Evolutionary conservation across 2,888 invertebrate genomes (phyloP), one percentile per base, ranked within the genome.

Genomic region (Phyto melanocephala): DNA sequence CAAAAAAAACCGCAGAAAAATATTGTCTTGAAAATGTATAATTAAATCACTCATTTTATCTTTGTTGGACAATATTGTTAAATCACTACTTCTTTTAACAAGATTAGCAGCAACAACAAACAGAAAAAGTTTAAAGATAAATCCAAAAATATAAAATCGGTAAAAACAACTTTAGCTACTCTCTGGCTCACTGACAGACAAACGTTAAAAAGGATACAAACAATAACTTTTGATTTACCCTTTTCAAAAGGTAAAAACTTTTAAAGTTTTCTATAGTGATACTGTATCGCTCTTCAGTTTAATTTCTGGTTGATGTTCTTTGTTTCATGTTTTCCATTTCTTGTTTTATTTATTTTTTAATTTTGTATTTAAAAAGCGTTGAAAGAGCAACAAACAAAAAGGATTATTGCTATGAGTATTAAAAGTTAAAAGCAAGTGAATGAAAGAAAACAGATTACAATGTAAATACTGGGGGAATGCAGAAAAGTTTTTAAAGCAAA

Each of bases 221-320:
- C 60, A 60, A 47, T 17, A 74, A 60, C 40, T 76, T 80, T 80
- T 74, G 68, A 35, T 63, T 74, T 68, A 52, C 45, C 62, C 68
- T 54, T 65, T 74, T 74, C 28, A 42, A 65, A 40, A 63, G n/a
- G 15, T 37, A 37, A 50, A 74, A 62, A 63, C 42, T 63, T 17
- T 50, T 72, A 45, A 54, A 56, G 63, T 47, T 56, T 37, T 35
- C 1, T 15, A 28, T 52, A 63, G 54, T 45, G 17, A 63, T 56
- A 40, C 58, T 35, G 33, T 47, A 70, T 70, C 45, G 33, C 45
- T 47, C 35, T 58, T 45, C 22, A 45, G 24, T 71, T 71, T 70
- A 58, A 58, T 47, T 28, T 54, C 42, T 54, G 50, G 17, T 20
- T 56, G 47, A 28, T 47, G 33, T 15, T 47, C 7, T 17, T 28